These are phyloP conservation scores for Neogale vison DNA, from an alignment of 2,113 vertebrate species.

Conservation along the genomic window DNA sequence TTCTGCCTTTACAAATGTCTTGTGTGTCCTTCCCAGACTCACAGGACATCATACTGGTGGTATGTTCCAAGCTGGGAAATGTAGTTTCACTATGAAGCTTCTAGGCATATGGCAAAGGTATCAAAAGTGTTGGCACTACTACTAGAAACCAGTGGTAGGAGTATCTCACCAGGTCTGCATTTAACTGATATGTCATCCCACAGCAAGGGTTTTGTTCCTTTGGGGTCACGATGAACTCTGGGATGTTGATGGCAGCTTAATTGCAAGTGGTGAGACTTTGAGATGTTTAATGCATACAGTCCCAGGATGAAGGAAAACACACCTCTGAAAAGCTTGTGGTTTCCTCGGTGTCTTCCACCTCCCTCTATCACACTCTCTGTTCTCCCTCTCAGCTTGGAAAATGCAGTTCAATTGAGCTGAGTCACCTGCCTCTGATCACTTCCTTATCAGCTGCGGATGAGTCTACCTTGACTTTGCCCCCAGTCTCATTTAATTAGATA, in stretches of 20 bases:
- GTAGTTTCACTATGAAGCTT: not conserved
- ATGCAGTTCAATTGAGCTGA: constrained; percentile 62
- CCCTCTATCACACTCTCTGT: not conserved
- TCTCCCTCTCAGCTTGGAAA: constrained; percentile 8
- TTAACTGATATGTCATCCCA: not conserved
- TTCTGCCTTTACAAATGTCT: not conserved
- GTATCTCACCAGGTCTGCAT: rapidly evolving
- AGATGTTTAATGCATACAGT: not conserved
- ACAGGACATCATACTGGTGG: no score
- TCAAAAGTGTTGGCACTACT: not conserved
- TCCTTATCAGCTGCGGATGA: constrained; percentile 70
- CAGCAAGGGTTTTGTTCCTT: not conserved
- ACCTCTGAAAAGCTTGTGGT: not conserved
- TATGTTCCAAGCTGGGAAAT: not conserved
- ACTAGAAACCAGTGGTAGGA: not conserved
- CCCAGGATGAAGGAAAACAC: not conserved
- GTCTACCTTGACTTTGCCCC: constrained; percentile 80
- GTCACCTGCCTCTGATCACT: constrained; percentile 76
- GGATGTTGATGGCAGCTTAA: not conserved
- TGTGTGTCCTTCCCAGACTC: not conserved
- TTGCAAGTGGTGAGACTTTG: constrained; percentile 29
- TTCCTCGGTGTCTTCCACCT: not conserved
- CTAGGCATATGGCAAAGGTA: not conserved
- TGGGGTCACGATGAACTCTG: not conserved
- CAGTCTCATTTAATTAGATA: constrained; percentile 86